Conservation (phyloP, 2,888 invertebrate species). For the Ormia ochracea region DNA sequence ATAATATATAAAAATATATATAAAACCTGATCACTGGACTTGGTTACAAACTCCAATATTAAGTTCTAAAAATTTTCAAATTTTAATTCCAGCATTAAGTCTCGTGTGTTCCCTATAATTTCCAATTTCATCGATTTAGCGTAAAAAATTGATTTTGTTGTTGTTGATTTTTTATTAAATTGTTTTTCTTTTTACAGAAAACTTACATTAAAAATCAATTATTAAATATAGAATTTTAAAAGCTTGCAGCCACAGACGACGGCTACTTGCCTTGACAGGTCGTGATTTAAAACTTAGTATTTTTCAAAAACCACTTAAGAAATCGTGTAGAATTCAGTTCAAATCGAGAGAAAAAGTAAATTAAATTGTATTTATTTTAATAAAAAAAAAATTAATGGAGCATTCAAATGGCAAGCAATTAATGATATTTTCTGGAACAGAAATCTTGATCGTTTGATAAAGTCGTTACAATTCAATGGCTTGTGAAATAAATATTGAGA, state of each 20-base stretch:
- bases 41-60: neutral
- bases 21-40: neutral
- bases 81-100: neutral
- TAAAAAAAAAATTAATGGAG: neutral
- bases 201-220: neutral
- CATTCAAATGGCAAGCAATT: neutral
- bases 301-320: conserved; percentile 14
- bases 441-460: neutral
- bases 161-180: too few species aligned
- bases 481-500: neutral
- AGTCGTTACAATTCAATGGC: neutral
- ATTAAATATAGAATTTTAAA: conserved; percentile 5
- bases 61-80: neutral
- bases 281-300: conserved; percentile 31
- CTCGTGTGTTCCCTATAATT: neutral
- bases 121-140: neutral
- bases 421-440: neutral
- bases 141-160: neutral
- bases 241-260: conserved; percentile 4
- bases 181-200: too few species aligned
- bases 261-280: conserved; percentile 44
- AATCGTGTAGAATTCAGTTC: conserved; percentile 7
- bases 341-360: neutral
- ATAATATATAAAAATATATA: too few species aligned
- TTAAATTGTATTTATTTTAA: neutral